Evolutionary conservation across 1,140 invertebrate species (phyloP).

Genomic region (Whitmania pigra): DNA sequence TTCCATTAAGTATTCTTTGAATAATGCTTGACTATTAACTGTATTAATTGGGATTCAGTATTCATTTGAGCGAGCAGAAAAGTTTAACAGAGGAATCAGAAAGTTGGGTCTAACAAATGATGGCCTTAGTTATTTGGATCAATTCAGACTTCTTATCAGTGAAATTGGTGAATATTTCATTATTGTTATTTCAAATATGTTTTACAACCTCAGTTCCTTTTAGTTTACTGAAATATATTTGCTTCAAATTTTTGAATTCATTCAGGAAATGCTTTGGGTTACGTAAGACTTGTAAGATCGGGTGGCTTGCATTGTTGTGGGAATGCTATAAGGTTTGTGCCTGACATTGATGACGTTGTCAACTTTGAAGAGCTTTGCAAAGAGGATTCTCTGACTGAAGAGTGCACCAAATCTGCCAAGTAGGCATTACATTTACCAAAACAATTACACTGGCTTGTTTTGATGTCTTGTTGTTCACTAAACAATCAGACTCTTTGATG

Average conservation of each 20-base stretch:
- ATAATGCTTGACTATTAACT: no score
- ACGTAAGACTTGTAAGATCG: conserved; percentile 81
- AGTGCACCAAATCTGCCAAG: conserved; percentile 54
- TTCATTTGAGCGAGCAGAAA: conserved; percentile 78
- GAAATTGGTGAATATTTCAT: conserved; percentile 60
- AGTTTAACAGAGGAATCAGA: conserved; percentile 80
- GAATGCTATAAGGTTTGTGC: conserved; percentile 76
- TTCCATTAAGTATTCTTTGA: no score
- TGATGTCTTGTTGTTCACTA: conserved; percentile 11
- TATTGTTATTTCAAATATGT: no score
- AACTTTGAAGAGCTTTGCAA: conserved; percentile 49
- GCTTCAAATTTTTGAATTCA: no score
- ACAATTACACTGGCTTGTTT: background rate
- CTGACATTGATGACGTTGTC: conserved; percentile 61
- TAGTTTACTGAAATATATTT: no score
- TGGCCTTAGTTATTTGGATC: conserved; percentile 69
- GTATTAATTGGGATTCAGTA: conserved; percentile 38
- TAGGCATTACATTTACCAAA: conserved; percentile 24
- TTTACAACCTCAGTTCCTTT: no score
- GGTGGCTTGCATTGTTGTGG: conserved; percentile 83
- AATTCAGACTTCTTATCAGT: conserved; percentile 78
- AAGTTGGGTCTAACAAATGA: conserved; percentile 72
- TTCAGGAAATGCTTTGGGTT: conserved; percentile 82
- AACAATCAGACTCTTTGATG: conserved; percentile 52
- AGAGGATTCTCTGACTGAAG: conserved; percentile 49